Percentiles rank a stretch among this genome's conserved stretches.
Conservation (phyloP, 2,797 vertebrate genomes). For the Cryptoprocta ferox region DNA sequence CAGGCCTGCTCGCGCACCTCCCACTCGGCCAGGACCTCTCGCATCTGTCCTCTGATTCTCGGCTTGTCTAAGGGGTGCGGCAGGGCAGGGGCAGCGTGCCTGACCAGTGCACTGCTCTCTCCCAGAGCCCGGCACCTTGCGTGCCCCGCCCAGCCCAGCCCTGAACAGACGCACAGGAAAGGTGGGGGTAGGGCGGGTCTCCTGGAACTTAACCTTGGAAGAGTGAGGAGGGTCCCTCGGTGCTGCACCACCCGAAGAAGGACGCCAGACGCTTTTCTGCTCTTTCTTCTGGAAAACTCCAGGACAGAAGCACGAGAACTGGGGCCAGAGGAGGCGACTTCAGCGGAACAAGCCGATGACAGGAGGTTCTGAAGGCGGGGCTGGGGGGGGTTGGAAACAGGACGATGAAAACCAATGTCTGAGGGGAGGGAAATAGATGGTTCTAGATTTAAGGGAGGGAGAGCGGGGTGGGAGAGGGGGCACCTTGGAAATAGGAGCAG, state of each 20-base stretch:
- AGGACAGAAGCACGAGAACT: not conserved
- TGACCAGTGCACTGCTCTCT: fast-evolving
- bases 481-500: not conserved
- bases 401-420: not conserved
- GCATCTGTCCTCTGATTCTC: not conserved
- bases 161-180: fast-evolving
- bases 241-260: not conserved
- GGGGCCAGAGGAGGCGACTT: not conserved
- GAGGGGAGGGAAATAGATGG: not conserved
- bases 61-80: not conserved
- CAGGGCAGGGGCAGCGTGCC: not conserved
- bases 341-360: fast-evolving
- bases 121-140: not conserved
- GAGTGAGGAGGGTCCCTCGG: fast-evolving
- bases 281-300: not conserved
- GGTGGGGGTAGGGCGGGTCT: not conserved
- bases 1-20: not conserved
- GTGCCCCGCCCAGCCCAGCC: too few relatives aligned
- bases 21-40: fast-evolving
- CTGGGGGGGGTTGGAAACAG: not conserved
- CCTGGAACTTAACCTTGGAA: not conserved
- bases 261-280: fast-evolving
- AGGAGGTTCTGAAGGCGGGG: fast-evolving
- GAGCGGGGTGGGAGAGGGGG: not conserved
- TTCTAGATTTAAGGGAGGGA: not conserved